Evolutionary conservation across 2,113 vertebrate genomes (phyloP), one percentile per base, ranked within the genome.

Genomic region (Thymallus thymallus): DNA sequence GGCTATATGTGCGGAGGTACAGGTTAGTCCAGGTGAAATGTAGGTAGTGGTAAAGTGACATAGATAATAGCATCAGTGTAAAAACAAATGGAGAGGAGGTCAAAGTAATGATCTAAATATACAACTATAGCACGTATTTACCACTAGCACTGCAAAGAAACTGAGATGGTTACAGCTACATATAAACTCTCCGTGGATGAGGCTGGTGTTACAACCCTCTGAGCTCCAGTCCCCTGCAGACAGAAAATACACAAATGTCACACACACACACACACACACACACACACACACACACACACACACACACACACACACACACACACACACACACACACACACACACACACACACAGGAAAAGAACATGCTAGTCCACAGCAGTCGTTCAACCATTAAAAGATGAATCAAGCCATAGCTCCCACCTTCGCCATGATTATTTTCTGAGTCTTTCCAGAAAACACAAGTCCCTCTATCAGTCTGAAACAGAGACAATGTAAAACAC

Each of bases 111-210:
- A n/a, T n/a, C n/a, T n/a, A n/a, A n/a, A n/a, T 5, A 13, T 20
- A 56, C 35, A 41, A 41, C 35, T 41, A 9, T 41, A 41, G 35
- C 35, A 6, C 46, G 6, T 22, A 35, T 4, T 93, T 92, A 97
- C 95, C 92, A 97, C 86, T 22, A 98, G 91, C 32, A 98, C 92
- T 6, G 95, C 90, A 58, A 97, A 98, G 87, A 96, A 96, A 76
- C 94, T 96, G 72, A 98, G 89, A 63, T 97, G 96, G 75, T 94
- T 51, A 0, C 95, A 97, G 76, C 45, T 90, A 76, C 95, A 98
- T 9, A 90, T 20, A 0, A 92, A 92, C 2, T 69, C 2, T 0
- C 61, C 1, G 1, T 69, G 65, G 0, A 13, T 1, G 0, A 13
- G 5, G 2, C 0, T 69, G 0, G 92, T 95, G 1, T 3, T 10